These are phyloP conservation scores for Nasua narica DNA, from an alignment of 2,797 vertebrate genomes.

Conservation along the genomic window DNA sequence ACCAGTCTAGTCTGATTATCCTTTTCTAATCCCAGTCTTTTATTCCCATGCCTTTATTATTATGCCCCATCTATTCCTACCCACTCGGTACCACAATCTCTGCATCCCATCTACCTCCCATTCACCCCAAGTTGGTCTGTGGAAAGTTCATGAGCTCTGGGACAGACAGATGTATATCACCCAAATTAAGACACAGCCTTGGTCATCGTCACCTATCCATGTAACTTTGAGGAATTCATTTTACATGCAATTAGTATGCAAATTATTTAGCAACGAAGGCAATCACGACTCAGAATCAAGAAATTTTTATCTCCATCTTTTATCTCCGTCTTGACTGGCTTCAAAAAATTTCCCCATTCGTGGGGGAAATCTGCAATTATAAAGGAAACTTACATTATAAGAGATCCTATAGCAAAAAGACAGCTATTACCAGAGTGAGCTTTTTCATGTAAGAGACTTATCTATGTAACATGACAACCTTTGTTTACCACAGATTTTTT, in stretches of 20 bases:
- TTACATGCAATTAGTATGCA: neutral
- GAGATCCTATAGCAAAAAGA: neutral
- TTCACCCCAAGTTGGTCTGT: neutral
- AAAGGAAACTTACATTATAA: neutral
- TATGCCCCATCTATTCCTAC: neutral
- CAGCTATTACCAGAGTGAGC: neutral
- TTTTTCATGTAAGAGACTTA: neutral
- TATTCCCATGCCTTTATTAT: neutral
- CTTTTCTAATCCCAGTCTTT: neutral
- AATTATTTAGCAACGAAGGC: neutral
- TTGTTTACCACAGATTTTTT: neutral
- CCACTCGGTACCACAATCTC: neutral
- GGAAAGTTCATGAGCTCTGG: neutral
- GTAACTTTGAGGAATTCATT: neutral
- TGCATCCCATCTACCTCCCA: neutral
- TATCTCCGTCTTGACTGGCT: neutral
- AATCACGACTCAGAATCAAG: neutral
- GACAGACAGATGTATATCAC: neutral
- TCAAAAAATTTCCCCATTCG: neutral
- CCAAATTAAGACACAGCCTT: neutral
- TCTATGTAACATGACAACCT: neutral
- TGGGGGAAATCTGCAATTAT: neutral
- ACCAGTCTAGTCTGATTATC: neutral
- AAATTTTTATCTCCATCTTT: neutral
- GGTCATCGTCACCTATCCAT: neutral